These are phyloP conservation scores for Cynocephalus volans DNA, from an alignment of 2,113 vertebrate species.

Conservation along the genomic window DNA sequence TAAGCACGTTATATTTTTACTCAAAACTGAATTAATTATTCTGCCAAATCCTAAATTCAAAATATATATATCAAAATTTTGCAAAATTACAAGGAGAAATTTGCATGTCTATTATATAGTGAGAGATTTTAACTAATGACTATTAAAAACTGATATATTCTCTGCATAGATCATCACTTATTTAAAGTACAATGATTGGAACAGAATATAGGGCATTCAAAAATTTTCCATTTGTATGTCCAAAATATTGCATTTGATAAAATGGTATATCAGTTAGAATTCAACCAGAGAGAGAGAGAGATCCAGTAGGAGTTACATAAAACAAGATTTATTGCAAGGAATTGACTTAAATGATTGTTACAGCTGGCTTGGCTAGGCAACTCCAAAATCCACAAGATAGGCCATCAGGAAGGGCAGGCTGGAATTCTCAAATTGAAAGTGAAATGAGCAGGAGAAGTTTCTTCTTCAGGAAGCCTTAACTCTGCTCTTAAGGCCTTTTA, in stretches of 20 bases:
- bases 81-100: not conserved
- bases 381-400: not conserved
- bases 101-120: not conserved
- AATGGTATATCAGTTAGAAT: not conserved
- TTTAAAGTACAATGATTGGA: not conserved
- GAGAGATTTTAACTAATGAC: not conserved
- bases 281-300: not conserved
- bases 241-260: not conserved
- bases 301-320: too few species aligned
- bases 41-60: not conserved
- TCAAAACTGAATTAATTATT: constrained; percentile 17
- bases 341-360: not conserved
- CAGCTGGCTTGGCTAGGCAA: not conserved
- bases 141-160: not conserved
- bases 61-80: not conserved
- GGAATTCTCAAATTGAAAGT: not conserved
- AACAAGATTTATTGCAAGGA: not conserved
- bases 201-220: not conserved
- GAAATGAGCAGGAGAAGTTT: not conserved
- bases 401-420: not conserved
- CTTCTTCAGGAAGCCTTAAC: not conserved
- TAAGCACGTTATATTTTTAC: not conserved
- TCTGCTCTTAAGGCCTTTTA: not conserved
- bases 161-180: not conserved
- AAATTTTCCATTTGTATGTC: not conserved